Conservation (phyloP, 1,140 invertebrate genomes). For the Lepidurus couesii region DNA sequence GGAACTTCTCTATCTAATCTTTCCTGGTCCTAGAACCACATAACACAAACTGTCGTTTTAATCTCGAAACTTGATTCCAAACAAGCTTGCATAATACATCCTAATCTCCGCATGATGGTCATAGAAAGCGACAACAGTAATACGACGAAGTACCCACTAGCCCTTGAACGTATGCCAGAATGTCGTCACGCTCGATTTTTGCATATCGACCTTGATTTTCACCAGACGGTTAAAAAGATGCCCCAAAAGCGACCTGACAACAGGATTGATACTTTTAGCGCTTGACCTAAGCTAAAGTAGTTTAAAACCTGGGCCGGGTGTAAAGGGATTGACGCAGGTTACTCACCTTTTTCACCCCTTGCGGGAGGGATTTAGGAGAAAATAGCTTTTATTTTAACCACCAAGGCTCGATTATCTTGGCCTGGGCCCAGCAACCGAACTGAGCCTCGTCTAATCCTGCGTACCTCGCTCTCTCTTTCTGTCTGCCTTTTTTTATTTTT, state of each 20-base stretch:
- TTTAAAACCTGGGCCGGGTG: background rate
- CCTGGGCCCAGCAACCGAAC: background rate
- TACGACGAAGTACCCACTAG: background rate
- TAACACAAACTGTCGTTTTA: background rate
- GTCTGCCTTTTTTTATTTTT: background rate
- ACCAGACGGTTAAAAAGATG: background rate
- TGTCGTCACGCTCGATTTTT: background rate
- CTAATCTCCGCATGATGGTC: too few relatives aligned
- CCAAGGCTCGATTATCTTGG: background rate
- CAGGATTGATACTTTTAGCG: background rate
- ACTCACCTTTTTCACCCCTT: background rate
- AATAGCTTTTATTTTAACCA: background rate
- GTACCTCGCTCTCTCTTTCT: background rate
- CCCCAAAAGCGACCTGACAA: background rate
- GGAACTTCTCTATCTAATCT: background rate
- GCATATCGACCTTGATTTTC: constrained; percentile 8
- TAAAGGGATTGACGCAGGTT: background rate
- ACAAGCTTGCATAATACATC: too few relatives aligned
- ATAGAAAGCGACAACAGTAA: too few relatives aligned
- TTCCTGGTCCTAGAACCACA: background rate
- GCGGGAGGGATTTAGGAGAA: background rate
- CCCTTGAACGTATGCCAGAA: background rate
- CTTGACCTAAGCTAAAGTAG: background rate
- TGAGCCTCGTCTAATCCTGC: background rate
- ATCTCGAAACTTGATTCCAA: background rate